These are phyloP conservation scores for Aporophyla lueneburgensis DNA, from an alignment of 2,888 invertebrate genomes.

Conservation along the genomic window DNA sequence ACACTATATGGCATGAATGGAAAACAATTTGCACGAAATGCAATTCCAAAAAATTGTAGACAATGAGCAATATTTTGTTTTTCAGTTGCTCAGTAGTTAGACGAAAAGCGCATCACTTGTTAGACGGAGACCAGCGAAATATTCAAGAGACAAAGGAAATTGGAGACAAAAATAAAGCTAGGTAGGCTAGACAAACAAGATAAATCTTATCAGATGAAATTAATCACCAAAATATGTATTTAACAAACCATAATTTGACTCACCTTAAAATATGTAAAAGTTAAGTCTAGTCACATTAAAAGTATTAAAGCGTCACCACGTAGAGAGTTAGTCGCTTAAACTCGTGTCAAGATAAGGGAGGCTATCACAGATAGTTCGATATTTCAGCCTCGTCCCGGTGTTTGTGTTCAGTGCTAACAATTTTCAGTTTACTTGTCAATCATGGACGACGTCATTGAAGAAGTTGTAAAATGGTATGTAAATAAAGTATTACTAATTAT, in stretches of 20 bases:
- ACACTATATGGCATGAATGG: neutral
- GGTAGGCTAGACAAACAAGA: neutral
- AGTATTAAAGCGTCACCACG: slow-evolving; percentile 33
- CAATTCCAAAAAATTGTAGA: neutral
- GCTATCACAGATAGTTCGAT: slow-evolving; percentile 64
- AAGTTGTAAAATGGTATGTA: slow-evolving; percentile 78
- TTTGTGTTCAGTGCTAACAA: slow-evolving; percentile 52
- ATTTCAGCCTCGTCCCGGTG: slow-evolving; percentile 56
- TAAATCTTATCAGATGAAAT: slow-evolving; percentile 10
- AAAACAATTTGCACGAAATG: slow-evolving; percentile 5
- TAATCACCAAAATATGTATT: slow-evolving; percentile 24
- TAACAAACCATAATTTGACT: slow-evolving; percentile 30
- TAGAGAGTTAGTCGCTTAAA: slow-evolving; percentile 46
- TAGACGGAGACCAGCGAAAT: neutral
- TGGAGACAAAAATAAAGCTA: neutral
- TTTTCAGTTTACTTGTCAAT: slow-evolving; percentile 53
- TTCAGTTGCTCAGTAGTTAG: neutral
- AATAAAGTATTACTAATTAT: neutral
- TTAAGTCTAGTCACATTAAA: slow-evolving; percentile 37
- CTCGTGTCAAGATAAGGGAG: slow-evolving; percentile 67
- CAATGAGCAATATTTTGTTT: neutral
- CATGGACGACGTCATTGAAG: slow-evolving; percentile 80
- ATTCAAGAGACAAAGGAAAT: neutral
- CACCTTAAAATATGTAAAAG: slow-evolving; percentile 14
- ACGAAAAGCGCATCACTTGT: slow-evolving; percentile 3